Evolutionary conservation across 1,140 invertebrate genomes (phyloP).

Genomic region (Hesperophylax magnus): DNA sequence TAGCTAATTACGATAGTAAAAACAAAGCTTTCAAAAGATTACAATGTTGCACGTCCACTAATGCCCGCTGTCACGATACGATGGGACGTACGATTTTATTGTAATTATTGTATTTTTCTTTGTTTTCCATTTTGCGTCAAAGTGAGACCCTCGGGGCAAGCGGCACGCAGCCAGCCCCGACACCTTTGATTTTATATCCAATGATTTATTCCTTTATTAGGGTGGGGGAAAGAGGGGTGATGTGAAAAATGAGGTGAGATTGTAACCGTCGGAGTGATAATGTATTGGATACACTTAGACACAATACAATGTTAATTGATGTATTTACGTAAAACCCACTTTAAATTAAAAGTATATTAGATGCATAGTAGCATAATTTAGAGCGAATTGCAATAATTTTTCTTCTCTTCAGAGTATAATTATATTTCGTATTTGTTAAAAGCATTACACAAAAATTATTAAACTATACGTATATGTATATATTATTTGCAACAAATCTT

Average conservation of each 20-base stretch:
- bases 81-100: slow-evolving; percentile 31
- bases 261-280: neutral
- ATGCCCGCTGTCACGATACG: neutral
- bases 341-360: no score
- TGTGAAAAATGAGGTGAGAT: slow-evolving; percentile 13
- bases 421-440: no score
- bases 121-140: slow-evolving; percentile 35
- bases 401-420: no score
- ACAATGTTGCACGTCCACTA: slow-evolving; percentile 15
- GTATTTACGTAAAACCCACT: no score
- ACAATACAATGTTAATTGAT: no score
- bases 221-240: neutral
- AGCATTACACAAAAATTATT: no score
- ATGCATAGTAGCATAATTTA: no score
- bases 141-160: neutral
- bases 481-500: no score
- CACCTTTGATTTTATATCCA: slow-evolving; percentile 46
- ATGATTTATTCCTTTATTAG: slow-evolving; percentile 45
- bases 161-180: slow-evolving; percentile 32
- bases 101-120: slow-evolving; percentile 48
- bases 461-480: no score
- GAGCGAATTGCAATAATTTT: no score
- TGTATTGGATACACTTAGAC: neutral
- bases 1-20: slow-evolving; percentile 23
- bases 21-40: slow-evolving; percentile 37